Evolutionary conservation across 2,888 invertebrate genomes (phyloP).

Genomic region (Calliopum simillimum): DNA sequence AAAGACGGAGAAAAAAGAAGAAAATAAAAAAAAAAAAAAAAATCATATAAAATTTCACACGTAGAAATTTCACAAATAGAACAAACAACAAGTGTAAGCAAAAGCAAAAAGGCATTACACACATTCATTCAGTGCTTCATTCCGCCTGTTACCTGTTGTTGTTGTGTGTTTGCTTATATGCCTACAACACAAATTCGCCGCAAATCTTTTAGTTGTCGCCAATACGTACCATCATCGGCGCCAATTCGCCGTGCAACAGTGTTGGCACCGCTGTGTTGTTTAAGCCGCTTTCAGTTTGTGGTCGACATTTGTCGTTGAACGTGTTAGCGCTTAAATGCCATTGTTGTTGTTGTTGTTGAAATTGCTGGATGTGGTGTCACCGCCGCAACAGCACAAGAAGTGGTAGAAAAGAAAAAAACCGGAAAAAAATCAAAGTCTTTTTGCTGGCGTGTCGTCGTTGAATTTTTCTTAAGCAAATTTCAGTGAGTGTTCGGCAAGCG

Average conservation of each 20-base stretch:
- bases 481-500: constrained; percentile 68
- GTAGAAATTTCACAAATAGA: not conserved
- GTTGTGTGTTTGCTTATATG: not conserved
- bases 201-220: not conserved
- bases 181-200: constrained; percentile 5
- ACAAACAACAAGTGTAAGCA: not conserved
- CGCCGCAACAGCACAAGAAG: constrained; percentile 10
- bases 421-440: constrained; percentile 2
- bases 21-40: not conserved
- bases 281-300: constrained; percentile 14
- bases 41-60: constrained; percentile 2
- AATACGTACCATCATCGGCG: no score
- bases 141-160: constrained; percentile 16
- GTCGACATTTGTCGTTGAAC: constrained; percentile 19
- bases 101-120: not conserved
- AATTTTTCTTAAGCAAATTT: constrained; percentile 63
- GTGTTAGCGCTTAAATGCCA: constrained; percentile 8
- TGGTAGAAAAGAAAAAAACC: not conserved
- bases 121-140: not conserved
- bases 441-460: constrained; percentile 25
- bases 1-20: not conserved
- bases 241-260: not conserved
- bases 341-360: constrained; percentile 4
- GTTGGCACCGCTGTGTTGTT: not conserved
- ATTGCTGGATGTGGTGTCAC: not conserved